Conservation (phyloP, 2,888 invertebrate genomes). For the Drosophila mayaguana region DNA sequence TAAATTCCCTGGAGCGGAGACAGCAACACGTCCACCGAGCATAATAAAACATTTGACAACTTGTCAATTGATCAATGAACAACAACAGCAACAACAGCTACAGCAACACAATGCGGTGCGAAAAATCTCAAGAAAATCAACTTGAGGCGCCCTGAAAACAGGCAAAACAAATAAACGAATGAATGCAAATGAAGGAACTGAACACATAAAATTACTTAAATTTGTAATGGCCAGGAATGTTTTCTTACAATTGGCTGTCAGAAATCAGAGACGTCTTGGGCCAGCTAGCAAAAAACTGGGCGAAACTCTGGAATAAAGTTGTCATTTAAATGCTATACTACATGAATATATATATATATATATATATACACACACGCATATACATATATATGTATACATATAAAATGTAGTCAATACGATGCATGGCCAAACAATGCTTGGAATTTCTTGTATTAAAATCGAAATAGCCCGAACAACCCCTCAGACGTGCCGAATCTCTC, state of each 20-base stretch:
- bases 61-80: conserved; percentile 53
- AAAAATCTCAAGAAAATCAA: conserved; percentile 46
- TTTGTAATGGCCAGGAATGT: conserved; percentile 38
- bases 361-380: background rate
- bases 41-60: conserved; percentile 59
- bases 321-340: conserved; percentile 47
- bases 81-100: background rate
- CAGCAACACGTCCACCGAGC: conserved; percentile 26
- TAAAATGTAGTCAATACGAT: conserved; percentile 7
- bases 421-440: conserved; percentile 63
- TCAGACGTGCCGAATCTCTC: conserved; percentile 3
- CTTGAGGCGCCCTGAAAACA: conserved; percentile 18
- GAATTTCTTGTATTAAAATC: conserved; percentile 80
- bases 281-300: conserved; percentile 27
- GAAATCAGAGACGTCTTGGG: conserved; percentile 49
- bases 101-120: conserved; percentile 17
- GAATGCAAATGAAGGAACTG: conserved; percentile 44
- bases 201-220: conserved; percentile 76
- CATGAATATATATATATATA: conserved; percentile 4
- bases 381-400: background rate
- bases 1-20: conserved; percentile 44
- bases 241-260: conserved; percentile 58
- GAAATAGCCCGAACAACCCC: conserved; percentile 60
- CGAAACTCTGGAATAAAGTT: conserved; percentile 65
- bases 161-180: conserved; percentile 52